Conservation (phyloP, 2,888 invertebrate genomes). For the Drosophila maculinotata region DNA sequence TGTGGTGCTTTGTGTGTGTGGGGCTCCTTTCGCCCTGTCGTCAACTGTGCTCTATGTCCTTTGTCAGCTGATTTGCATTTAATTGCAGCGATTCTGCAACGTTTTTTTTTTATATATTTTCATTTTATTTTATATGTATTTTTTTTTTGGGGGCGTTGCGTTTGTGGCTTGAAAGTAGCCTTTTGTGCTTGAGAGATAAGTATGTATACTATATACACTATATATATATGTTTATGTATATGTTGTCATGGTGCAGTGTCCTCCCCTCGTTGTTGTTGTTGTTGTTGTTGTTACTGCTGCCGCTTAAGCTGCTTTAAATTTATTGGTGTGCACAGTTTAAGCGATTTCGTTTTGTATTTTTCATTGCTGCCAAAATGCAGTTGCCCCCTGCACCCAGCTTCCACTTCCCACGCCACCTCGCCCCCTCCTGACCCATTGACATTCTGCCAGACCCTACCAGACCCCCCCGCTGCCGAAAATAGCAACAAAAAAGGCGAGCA, state of each 20-base stretch:
- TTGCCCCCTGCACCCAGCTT: conserved; percentile 14
- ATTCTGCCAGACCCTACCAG: neutral
- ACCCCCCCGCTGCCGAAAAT: conserved; percentile 2
- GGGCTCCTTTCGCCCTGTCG: conserved; percentile 2
- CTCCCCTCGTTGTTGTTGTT: conserved; percentile 27
- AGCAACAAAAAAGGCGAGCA: conserved; percentile 26
- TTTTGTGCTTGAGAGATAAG: conserved; percentile 27
- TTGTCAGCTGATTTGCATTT: conserved; percentile 77
- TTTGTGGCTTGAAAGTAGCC: conserved; percentile 30
- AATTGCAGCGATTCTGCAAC: conserved; percentile 68
- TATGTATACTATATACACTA: neutral
- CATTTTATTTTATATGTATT: neutral
- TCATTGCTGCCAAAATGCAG: conserved; percentile 48
- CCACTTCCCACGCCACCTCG: neutral
- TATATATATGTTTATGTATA: neutral
- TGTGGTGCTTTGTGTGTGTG: conserved; percentile 21
- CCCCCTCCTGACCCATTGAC: neutral
- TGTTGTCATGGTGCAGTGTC: conserved; percentile 9
- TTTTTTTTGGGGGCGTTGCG: conserved; percentile 23
- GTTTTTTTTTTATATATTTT: conserved; percentile 17
- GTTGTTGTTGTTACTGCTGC: conserved; percentile 38
- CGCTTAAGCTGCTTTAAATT: conserved; percentile 80
- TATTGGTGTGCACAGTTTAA: conserved; percentile 79
- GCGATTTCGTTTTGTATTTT: conserved; percentile 64
- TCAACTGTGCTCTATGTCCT: conserved; percentile 23